Evolutionary conservation across 2,113 vertebrate genomes (phyloP).

Genomic region (Ranitomeya variabilis): DNA sequence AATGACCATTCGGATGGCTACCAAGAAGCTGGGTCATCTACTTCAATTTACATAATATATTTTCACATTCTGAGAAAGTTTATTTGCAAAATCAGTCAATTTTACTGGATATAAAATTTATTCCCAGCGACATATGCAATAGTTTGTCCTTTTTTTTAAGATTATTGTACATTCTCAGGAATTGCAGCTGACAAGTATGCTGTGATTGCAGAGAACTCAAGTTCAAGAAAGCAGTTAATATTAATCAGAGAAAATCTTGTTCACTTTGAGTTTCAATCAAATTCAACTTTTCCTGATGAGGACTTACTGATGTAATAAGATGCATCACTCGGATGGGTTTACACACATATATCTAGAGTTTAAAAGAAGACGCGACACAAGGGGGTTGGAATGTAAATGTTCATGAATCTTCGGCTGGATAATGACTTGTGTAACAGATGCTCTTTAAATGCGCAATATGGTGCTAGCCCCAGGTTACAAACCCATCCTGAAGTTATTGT

Average conservation of each 20-base stretch:
- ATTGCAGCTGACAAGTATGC: constrained; percentile 4
- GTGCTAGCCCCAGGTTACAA: too few species aligned
- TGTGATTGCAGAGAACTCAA: constrained; percentile 31
- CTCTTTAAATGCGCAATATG: too few species aligned
- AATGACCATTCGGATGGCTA: not conserved
- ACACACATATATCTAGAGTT: not conserved
- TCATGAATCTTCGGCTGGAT: not conserved
- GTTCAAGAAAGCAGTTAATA: constrained; percentile 46
- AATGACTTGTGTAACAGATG: not conserved
- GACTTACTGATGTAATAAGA: constrained; percentile 16
- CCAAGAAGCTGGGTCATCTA: not conserved
- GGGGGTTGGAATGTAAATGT: not conserved
- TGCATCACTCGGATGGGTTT: not conserved
- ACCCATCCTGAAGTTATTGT: too few species aligned
- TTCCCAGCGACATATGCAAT: not conserved
- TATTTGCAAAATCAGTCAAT: constrained; percentile 45
- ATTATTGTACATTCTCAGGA: constrained; percentile 17
- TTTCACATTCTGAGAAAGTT: not conserved
- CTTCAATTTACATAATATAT: not conserved
- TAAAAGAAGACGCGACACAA: not conserved
- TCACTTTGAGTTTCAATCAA: constrained; percentile 48
- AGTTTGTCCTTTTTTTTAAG: not conserved
- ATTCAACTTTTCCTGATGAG: constrained; percentile 44
- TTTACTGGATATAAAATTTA: constrained; percentile 22
- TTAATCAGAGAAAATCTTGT: constrained; percentile 51